Evolutionary conservation across 2,888 invertebrate genomes (phyloP), one percentile per base, ranked within the genome.

Genomic region (Villa cingulata): DNA sequence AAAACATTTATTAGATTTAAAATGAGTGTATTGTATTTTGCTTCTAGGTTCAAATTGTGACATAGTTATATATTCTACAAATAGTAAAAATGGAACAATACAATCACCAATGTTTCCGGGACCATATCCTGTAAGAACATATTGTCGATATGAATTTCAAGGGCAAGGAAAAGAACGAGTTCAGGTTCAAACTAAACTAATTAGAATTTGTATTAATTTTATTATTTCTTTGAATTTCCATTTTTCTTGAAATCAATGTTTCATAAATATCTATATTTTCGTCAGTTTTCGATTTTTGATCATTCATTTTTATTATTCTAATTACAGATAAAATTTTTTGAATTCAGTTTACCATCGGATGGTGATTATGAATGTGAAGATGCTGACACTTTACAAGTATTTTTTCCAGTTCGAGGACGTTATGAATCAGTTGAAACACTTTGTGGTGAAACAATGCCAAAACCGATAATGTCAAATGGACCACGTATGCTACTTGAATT

Each of bases 401-500:
- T 83, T 65, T 83, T 90, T 43, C 81, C 83, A 59, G 83, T 86
- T 48, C 83, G 86, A 44, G 87, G 86, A 2, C 75, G 86, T 57
- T 78, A 86, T 72, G 88, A 90, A 63, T 82, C 87, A 62, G 82
- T 91, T 48, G 89, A 89, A 59, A 81, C 83, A 23, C 87, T 87
- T 63, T 96, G 96, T 64, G 92, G 90, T 9, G 76, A 75, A 36
- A 78, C 80, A 54, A 68, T 83, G 45, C 92, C 94, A 1, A 83
- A 84, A 56, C 88, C 89, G 48, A 75, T 95, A 54, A 95, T 96
- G 94, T 95, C 94, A 49, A 89, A 84, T 63, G 88, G 89, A 38
- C 85, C 87, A 43, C 77, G 84, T 59, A 73, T 96, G 62, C 81
- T 86, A 63, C 71, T 96, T 48, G 88, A 91, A 68, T 94, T 94